Base-by-base conservation (phyloP, 2,113 vertebrate species). In the Lampris megalopsis region DNA sequence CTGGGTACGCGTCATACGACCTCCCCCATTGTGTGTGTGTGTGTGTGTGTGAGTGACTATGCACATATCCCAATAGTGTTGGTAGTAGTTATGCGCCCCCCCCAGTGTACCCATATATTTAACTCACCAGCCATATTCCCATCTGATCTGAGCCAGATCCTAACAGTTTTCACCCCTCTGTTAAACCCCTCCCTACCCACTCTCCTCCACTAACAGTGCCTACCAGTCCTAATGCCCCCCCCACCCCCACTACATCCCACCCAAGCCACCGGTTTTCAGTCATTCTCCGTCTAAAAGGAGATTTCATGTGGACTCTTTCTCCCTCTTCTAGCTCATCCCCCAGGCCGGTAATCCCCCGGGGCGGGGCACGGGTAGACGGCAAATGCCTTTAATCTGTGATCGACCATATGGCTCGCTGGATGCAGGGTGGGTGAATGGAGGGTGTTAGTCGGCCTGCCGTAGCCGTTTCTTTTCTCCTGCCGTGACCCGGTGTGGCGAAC, bases 341-440 rank as follows among this genome's bases (percentile, higher is more conserved):
- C 24, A 57, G 61, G 47, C 24, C 35, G 13, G 53, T 82, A 79
- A 92, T 91, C 90, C 91, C 84, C 87, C 68, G n/a, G 76, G 82
- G 78, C 24, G 58, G 77, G 81, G 75, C 75, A 54, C 41, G 24
- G 57, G 24, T 65, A 78, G 71, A 85, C 81, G 84, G 80, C 86
- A 83, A 86, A 84, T 63, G 49, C 62, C 75, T 88, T 86, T 93
- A 92, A 92, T 92, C 92, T 87, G 75, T 35, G 42, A 24, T 82
- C 36, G 43, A 75, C 85, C 92, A 92, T 91, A 92, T 92, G 89
- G 89, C 81, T 64, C 13, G 48, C 58, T 83, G 63, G 68, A 76
- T 68, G 63, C 13, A 0, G 45, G 50, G 8, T 37, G 41, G 57
- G 71, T 64, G 61, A 67, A 49, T 68, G 75, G 61, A 73, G 8